phyloP scores from a whole-genome alignment of 2,888 invertebrate genomes.

The Euclidia mi region DNA sequence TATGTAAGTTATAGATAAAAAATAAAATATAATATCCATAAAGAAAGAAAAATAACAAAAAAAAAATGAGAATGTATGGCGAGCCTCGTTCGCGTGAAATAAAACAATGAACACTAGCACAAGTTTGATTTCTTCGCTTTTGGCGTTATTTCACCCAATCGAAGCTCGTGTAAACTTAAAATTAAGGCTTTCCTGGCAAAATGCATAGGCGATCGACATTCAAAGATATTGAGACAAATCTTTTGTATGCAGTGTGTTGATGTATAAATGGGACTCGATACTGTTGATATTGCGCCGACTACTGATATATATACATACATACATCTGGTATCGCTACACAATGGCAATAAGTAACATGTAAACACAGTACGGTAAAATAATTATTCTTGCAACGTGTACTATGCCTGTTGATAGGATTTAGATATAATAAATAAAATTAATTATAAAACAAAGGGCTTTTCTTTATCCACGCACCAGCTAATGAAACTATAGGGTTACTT shows the following conservation, averaged over 20 bases:
- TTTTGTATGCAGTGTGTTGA: constrained; percentile 69
- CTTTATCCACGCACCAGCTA: constrained; percentile 45
- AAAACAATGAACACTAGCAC: constrained; percentile 58
- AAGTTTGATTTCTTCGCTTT: constrained; percentile 66
- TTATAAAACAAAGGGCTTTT: constrained; percentile 73
- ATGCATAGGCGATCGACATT: constrained; percentile 73
- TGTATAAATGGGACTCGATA: constrained; percentile 54
- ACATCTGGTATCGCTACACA: constrained; percentile 54
- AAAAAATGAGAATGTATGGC: constrained; percentile 68
- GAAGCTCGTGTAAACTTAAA: constrained; percentile 75
- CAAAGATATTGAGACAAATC: constrained; percentile 54
- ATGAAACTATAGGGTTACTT: constrained; percentile 40
- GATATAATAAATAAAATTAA: constrained; percentile 89
- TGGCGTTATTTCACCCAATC: constrained; percentile 75
- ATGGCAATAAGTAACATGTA: constrained; percentile 65
- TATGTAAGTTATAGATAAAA: constrained; percentile 86
- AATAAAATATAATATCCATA: constrained; percentile 77
- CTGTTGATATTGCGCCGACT: constrained; percentile 59
- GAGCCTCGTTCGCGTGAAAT: constrained; percentile 84
- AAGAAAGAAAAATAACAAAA: constrained; percentile 72
- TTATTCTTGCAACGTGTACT: constrained; percentile 88
- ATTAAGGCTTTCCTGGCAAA: constrained; percentile 84
- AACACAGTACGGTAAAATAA: constrained; percentile 76
- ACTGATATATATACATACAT: constrained; percentile 32
- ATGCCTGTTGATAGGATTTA: constrained; percentile 88